A percentile compares a stretch with the other conserved stretches of the same genome.
phyloP scores from a whole-genome alignment of 2,113 vertebrate genomes.

The Romanogobio albipinnatus region DNA sequence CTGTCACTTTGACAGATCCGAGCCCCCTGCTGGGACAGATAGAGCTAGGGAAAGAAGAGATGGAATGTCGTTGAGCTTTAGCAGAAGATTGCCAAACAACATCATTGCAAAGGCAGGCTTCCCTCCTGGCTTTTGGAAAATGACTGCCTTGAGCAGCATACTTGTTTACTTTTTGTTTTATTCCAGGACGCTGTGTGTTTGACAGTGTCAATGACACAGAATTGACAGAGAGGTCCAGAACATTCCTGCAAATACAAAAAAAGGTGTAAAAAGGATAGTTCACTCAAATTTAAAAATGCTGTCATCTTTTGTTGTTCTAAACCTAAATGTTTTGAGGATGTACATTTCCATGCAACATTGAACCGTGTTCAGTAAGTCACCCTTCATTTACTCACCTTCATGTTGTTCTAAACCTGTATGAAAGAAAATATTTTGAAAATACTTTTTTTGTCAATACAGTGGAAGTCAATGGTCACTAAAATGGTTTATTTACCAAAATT shows the following conservation, averaged over 20 bases:
- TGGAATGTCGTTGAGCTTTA: neutral
- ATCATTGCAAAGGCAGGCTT: neutral
- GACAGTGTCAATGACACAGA: neutral
- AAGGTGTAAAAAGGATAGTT: neutral
- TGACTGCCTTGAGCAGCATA: neutral
- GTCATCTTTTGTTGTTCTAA: neutral
- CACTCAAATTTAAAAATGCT: neutral
- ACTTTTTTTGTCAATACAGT: neutral
- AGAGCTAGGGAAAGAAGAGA: neutral
- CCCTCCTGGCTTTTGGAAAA: neutral
- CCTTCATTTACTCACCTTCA: neutral
- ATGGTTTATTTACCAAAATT: neutral
- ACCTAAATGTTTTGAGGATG: neutral
- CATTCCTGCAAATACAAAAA: neutral
- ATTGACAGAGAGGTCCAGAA: neutral
- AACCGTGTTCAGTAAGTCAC: neutral
- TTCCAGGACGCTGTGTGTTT: neutral
- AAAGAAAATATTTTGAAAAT: too few relatives aligned
- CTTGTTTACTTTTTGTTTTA: neutral
- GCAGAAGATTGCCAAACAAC: neutral
- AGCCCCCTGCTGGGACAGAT: conserved; percentile 23
- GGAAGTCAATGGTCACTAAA: neutral
- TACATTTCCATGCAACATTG: neutral
- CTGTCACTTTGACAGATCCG: conserved; percentile 14
- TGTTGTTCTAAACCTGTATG: too few relatives aligned